Percentiles rank a stretch among this genome's conserved stretches.
Evolutionary conservation across 2,888 invertebrate species (phyloP).

Genomic region (Quadriops clusia): DNA sequence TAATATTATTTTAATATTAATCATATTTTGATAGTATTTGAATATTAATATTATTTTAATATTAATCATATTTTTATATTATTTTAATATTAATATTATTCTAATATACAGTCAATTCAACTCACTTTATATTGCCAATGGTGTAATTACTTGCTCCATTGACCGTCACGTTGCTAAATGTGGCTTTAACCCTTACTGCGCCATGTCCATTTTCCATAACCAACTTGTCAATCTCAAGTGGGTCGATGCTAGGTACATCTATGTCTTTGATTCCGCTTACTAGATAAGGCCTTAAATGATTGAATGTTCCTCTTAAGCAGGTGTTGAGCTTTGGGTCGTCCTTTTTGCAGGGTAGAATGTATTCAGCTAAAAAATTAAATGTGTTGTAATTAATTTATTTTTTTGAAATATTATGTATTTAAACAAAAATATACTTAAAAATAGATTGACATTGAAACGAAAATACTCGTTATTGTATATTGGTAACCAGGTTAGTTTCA

Average conservation of each 20-base stretch:
- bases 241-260: conserved; percentile 64
- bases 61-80: too few species aligned
- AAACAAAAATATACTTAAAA: too few species aligned
- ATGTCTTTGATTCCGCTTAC: conserved; percentile 58
- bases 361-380: conserved; percentile 50
- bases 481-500: too few species aligned
- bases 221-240: conserved; percentile 55
- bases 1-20: too few species aligned
- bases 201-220: conserved; percentile 71
- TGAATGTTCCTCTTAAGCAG: conserved; percentile 59
- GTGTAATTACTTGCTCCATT: conserved; percentile 66
- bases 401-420: conserved; percentile 4
- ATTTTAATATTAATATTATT: too few species aligned
- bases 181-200: conserved; percentile 58
- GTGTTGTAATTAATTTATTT: conserved; percentile 4
- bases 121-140: conserved; percentile 55
- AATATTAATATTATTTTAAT: too few species aligned
- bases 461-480: too few species aligned
- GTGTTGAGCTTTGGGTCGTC: conserved; percentile 52
- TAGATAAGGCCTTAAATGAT: conserved; percentile 60
- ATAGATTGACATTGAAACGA: too few species aligned
- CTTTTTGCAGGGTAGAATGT: conserved; percentile 57
- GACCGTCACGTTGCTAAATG: conserved; percentile 63
- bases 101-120: too few species aligned
- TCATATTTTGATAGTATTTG: conserved; percentile 1